Evolutionary conservation across 2,113 vertebrate species (phyloP).

Genomic region (rat (Rattus norvegicus)): DNA sequence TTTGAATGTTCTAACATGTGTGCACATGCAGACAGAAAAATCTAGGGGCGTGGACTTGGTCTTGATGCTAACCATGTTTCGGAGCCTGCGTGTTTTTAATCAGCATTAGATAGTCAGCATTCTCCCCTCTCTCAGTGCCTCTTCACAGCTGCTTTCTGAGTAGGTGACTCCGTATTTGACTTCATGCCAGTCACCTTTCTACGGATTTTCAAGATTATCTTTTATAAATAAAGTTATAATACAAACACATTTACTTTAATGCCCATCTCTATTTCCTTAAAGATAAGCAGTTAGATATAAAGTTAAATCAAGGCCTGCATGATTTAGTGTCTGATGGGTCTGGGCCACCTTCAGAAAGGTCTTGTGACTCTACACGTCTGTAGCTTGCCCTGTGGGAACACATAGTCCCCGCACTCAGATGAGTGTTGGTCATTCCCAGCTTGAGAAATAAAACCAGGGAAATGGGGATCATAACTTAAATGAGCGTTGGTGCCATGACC

Average conservation of each 20-base stretch:
- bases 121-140: neutral
- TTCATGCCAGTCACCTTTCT: neutral
- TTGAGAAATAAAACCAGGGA: neutral
- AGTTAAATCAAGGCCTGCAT: constrained; percentile 1
- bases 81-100: neutral
- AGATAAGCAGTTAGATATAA: constrained; percentile 42
- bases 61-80: neutral
- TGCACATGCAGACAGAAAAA: neutral
- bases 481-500: neutral
- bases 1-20: neutral
- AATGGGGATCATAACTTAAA: neutral
- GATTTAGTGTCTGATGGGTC: neutral
- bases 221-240: constrained; percentile 19
- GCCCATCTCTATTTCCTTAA: constrained; percentile 4
- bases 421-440: neutral
- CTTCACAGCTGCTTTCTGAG: constrained; percentile 30
- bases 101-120: neutral
- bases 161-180: neutral
- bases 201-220: constrained; percentile 35
- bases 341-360: neutral
- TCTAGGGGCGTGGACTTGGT: neutral
- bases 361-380: neutral
- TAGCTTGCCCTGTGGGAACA: neutral
- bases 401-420: neutral
- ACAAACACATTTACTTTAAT: constrained; percentile 46